Evolutionary conservation across 2,113 vertebrate genomes (phyloP).

Genomic region (Urocynchramus pylzowi): DNA sequence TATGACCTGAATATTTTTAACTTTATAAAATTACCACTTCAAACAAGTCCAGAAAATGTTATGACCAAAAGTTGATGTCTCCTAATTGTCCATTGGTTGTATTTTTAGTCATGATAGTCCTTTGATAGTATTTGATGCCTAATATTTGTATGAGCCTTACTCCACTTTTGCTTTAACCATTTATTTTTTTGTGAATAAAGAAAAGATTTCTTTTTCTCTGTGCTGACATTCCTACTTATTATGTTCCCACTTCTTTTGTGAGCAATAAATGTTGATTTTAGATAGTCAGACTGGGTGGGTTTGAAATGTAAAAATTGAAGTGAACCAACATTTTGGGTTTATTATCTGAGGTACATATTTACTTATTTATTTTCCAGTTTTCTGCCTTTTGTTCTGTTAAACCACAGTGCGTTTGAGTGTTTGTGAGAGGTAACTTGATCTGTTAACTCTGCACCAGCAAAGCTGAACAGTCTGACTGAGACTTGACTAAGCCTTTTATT

Average conservation of each 20-base stretch:
- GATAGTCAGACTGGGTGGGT: neutral
- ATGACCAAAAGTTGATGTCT: neutral
- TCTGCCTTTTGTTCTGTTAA: neutral
- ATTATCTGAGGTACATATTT: neutral
- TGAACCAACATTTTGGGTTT: neutral
- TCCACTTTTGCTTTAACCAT: neutral
- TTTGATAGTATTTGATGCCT: neutral
- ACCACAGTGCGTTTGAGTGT: neutral
- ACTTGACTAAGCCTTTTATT: neutral
- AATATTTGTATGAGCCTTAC: neutral
- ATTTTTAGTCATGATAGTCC: neutral
- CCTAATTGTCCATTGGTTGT: neutral
- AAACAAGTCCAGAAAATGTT: neutral
- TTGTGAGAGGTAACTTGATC: neutral
- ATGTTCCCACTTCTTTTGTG: constrained; percentile 15
- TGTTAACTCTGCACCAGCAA: neutral
- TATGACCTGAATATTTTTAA: neutral
- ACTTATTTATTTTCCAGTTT: neutral
- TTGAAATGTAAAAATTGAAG: constrained; percentile 5
- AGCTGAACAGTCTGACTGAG: neutral
- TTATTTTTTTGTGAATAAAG: neutral
- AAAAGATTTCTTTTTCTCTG: neutral
- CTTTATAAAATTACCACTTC: neutral
- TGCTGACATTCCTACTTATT: neutral
- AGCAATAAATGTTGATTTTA: constrained; percentile 27